Evolutionary conservation across 2,888 invertebrate genomes (phyloP).

Genomic region (Diadromus collaris): DNA sequence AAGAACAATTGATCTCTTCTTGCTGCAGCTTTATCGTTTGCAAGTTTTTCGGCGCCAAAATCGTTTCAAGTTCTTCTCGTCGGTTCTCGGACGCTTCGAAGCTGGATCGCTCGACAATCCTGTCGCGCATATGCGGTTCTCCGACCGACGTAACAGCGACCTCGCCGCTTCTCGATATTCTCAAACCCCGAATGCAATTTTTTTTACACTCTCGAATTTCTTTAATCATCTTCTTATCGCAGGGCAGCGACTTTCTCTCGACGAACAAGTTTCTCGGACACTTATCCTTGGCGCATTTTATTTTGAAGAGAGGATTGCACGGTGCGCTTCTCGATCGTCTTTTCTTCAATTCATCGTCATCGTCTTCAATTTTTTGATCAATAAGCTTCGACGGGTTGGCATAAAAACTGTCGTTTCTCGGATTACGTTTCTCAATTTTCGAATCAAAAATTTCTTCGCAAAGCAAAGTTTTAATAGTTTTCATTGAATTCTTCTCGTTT

Average conservation of each 20-base stretch:
- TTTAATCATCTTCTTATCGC: constrained; percentile 14
- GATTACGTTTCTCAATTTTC: not conserved
- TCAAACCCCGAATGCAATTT: constrained; percentile 9
- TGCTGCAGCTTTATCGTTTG: not conserved
- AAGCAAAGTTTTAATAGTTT: not conserved
- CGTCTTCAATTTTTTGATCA: not conserved
- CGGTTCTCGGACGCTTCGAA: not conserved
- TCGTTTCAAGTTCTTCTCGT: not conserved
- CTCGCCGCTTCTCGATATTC: constrained; percentile 51
- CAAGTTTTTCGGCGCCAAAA: not conserved
- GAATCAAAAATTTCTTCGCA: not conserved
- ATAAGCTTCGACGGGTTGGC: not conserved
- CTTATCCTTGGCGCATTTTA: constrained; percentile 55
- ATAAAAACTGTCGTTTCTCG: not conserved
- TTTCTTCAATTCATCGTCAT: constrained; percentile 11
- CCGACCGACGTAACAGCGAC: constrained; percentile 36
- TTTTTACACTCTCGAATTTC: constrained; percentile 27
- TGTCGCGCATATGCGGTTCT: constrained; percentile 17
- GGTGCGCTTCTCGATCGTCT: constrained; percentile 57
- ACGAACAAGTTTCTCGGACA: constrained; percentile 43
- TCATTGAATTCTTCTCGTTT: not conserved
- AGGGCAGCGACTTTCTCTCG: constrained; percentile 4
- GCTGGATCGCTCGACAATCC: constrained; percentile 15
- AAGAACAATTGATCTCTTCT: not conserved
- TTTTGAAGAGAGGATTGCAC: constrained; percentile 54